phyloP scores from a whole-genome alignment of 2,797 vertebrate species.

The Buceros bicornis region DNA sequence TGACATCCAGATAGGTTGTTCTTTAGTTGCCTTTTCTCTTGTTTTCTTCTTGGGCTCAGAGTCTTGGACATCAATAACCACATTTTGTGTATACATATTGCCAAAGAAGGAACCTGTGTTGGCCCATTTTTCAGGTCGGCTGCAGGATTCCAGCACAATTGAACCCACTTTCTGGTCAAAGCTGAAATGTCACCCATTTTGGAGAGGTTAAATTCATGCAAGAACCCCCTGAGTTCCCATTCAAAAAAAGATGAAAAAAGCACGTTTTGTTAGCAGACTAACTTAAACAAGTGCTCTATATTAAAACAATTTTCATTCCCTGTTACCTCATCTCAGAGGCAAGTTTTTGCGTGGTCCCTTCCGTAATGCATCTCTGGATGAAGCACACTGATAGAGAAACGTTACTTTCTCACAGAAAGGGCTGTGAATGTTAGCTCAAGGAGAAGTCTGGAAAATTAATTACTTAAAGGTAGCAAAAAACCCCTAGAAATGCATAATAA shows the following conservation, averaged over 20 bases:
- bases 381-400: background rate
- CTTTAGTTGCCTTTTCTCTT: slow-evolving; percentile 24
- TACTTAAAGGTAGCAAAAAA: background rate
- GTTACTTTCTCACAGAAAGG: background rate
- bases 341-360: background rate
- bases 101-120: background rate
- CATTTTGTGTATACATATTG: slow-evolving; percentile 57
- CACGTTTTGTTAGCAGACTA: background rate
- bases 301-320: background rate
- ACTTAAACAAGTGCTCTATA: background rate
- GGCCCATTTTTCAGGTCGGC: slow-evolving; percentile 36
- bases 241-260: background rate
- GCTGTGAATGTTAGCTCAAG: background rate
- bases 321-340: background rate
- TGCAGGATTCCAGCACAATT: background rate
- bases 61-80: slow-evolving; percentile 60
- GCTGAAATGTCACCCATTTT: background rate
- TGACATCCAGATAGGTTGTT: slow-evolving; percentile 72
- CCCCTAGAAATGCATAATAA: background rate
- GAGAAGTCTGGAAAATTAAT: background rate
- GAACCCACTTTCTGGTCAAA: background rate
- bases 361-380: background rate
- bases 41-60: slow-evolving; percentile 38
- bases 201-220: background rate
- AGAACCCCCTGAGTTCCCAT: background rate